These are phyloP conservation scores for Dreissena rostriformis DNA, from an alignment of 1,140 invertebrate genomes.

Conservation along the genomic window DNA sequence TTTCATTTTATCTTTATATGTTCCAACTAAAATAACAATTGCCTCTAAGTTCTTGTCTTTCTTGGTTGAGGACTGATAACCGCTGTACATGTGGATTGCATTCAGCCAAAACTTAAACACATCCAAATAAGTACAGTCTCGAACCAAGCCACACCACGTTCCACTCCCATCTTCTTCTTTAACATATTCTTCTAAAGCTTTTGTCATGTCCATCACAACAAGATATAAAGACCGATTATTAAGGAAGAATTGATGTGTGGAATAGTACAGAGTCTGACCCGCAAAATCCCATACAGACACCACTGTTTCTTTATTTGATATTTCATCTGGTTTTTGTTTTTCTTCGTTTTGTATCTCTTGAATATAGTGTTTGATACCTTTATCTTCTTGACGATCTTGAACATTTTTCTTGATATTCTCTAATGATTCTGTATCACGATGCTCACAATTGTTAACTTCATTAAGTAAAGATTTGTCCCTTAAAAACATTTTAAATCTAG, in stretches of 20 bases:
- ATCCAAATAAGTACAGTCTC: constrained; percentile 40
- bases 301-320: neutral
- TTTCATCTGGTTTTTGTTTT: neutral
- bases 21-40: constrained; percentile 30
- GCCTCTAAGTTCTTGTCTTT: neutral
- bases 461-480: neutral
- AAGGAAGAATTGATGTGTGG: constrained; percentile 40
- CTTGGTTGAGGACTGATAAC: neutral
- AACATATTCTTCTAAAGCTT: neutral
- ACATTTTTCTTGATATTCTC: neutral
- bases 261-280: constrained; percentile 41
- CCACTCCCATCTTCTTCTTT: constrained; percentile 13
- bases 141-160: neutral
- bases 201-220: constrained; percentile 32
- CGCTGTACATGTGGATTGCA: constrained; percentile 40
- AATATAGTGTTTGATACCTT: neutral
- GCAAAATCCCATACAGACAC: constrained; percentile 45
- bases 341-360: neutral
- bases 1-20: constrained; percentile 27
- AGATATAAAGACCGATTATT: constrained; percentile 36
- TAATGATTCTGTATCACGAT: neutral
- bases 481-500: neutral
- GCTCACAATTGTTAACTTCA: neutral
- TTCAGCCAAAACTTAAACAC: constrained; percentile 43
- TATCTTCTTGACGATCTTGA: neutral